A percentile compares a stretch with the other conserved stretches of the same genome.
Evolutionary conservation across 2,888 invertebrate genomes (phyloP).

Genomic region (Lasioglossum calceatum): DNA sequence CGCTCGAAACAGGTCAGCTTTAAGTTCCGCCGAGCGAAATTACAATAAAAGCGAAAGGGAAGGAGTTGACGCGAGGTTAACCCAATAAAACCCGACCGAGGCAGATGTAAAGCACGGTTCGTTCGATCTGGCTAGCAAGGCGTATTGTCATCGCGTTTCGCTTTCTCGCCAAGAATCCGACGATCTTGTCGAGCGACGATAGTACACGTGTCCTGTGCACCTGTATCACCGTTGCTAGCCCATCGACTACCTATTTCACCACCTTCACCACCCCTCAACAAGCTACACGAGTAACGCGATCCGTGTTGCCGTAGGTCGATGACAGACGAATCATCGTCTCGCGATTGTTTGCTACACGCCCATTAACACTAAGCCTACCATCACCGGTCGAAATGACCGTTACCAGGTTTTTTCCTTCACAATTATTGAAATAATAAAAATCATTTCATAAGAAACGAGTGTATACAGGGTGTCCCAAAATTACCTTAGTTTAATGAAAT

Average conservation of each 20-base stretch:
- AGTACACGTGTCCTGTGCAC: conserved; percentile 53
- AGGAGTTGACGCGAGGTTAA: conserved; percentile 4
- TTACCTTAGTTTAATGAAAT: no score
- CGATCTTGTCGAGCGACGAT: conserved; percentile 47
- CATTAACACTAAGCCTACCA: no score
- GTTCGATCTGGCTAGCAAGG: conserved; percentile 32
- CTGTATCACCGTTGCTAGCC: conserved; percentile 36
- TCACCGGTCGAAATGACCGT: no score
- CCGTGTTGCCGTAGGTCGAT: conserved; percentile 8
- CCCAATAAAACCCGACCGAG: background rate
- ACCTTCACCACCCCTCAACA: background rate
- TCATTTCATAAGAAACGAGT: no score
- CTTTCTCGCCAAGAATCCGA: conserved; percentile 64
- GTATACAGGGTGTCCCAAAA: no score
- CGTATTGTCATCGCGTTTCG: conserved; percentile 57
- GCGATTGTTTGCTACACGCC: background rate
- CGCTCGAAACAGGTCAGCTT: background rate
- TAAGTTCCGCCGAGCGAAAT: background rate
- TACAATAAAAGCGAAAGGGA: conserved; percentile 1
- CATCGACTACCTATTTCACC: conserved; percentile 39
- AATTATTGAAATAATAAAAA: no score
- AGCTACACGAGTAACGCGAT: conserved; percentile 27
- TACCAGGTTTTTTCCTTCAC: no score
- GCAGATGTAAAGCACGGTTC: conserved; percentile 36
- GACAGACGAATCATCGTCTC: conserved; percentile 12